Conservation (phyloP, 2,888 invertebrate species). For the Hirudinaria manillensis region DNA sequence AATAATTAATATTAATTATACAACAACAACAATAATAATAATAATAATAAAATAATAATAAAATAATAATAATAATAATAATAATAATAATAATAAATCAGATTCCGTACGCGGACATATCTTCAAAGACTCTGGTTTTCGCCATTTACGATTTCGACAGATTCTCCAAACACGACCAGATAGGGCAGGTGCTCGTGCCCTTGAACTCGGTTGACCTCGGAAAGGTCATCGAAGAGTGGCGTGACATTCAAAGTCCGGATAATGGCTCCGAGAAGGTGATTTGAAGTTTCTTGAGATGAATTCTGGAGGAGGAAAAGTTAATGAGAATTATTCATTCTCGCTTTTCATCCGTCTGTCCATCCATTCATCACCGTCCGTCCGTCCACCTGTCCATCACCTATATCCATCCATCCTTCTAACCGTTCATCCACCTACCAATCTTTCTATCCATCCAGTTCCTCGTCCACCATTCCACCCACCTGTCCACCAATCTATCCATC, state of each 20-base stretch:
- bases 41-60: too few species aligned
- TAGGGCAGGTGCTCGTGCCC: constrained; percentile 92
- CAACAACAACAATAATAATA: too few species aligned
- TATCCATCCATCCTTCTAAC: background rate
- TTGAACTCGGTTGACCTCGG: constrained; percentile 95
- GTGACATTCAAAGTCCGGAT: constrained; percentile 93
- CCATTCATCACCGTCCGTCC: background rate
- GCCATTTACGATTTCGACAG: constrained; percentile 99
- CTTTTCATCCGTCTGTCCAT: background rate
- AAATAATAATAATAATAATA: too few species aligned
- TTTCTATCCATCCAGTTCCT: background rate
- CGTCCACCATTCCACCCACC: background rate
- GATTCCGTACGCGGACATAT: constrained; percentile 96
- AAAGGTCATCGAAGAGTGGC: constrained; percentile 98
- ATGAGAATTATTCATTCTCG: background rate
- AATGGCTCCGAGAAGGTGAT: constrained; percentile 65
- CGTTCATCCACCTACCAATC: too few species aligned
- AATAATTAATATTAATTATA: too few species aligned
- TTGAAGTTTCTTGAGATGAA: background rate
- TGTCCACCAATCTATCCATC: background rate
- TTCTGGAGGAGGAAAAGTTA: background rate
- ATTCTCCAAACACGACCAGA: constrained; percentile 99
- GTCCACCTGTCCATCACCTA: background rate
- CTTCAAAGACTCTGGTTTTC: constrained; percentile 96
- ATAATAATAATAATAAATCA: constrained; percentile 46